Evolutionary conservation across 2,888 invertebrate genomes (phyloP), one percentile per base, ranked within the genome.

Genomic region (Anticlea derivata): DNA sequence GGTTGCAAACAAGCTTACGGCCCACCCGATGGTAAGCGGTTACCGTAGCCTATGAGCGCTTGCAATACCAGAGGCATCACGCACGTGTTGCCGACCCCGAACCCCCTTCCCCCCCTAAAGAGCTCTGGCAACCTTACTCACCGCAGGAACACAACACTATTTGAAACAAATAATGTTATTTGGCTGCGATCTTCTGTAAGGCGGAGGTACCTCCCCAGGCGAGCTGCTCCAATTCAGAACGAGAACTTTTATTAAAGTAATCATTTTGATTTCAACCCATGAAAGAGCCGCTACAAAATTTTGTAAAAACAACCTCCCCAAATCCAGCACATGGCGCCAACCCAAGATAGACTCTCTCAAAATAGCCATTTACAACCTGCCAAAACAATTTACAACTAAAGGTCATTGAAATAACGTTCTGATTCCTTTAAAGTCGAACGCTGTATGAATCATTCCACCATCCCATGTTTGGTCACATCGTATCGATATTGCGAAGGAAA

Each of bases 381-480:
- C 39, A 40, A 26, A 44, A 44, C 24, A 49, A 41, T 39, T 34
- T 30, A 48, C 23, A 24, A 44, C 55, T 38, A 51, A 65, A 67
- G 65, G 66, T 60, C 63, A 58, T 35, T 37, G 41, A 11, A 50
- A 58, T 62, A 61, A 44, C 54, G 60, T 54, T 55, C 56, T 58
- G 41, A 57, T 62, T 67, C 70, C 68, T 63, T 66, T 69, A 65
- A 65, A 65, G 68, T 49, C 52, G 13, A 22, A 33, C 13, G 17
- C 17, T 17, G 17, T 59, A 73, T 82, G 81, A 80, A 55, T 80
- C 79, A 82, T 70, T 52, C 63, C 45, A 62, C 69, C 61, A 61
- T 46, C 55, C 81, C 80, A 65, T 78, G 60, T 82, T 69, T 77
- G 83, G 83, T 67, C 73, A 83, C 80, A 81, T 80, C 73, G 69